Conservation (phyloP, 1,140 invertebrate genomes). For the Helicoverpa armigera region DNA sequence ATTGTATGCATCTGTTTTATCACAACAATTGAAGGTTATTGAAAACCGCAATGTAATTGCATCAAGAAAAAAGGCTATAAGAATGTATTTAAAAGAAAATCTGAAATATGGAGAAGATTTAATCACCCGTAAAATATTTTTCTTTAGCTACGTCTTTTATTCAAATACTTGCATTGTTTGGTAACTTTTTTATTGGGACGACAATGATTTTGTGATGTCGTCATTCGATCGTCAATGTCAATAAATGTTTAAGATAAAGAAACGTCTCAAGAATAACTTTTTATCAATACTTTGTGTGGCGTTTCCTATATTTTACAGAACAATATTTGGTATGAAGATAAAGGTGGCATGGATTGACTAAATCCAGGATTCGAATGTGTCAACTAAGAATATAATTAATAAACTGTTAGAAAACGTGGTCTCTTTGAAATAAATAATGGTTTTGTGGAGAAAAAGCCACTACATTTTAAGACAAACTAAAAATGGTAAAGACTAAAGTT, state of each 20-base stretch:
- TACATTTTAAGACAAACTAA: too few species aligned
- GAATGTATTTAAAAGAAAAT: not conserved
- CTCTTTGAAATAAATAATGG: too few species aligned
- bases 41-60: too few species aligned
- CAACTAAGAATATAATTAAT: too few species aligned
- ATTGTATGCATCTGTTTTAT: not conserved
- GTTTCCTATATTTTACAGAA: not conserved
- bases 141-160: not conserved
- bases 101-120: not conserved
- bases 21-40: too few species aligned
- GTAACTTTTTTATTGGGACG: not conserved
- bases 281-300: conserved; percentile 6
- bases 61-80: too few species aligned
- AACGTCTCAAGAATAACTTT: conserved; percentile 26
- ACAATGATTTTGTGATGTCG: not conserved
- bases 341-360: too few species aligned
- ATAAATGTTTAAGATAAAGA: conserved; percentile 22
- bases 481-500: too few species aligned
- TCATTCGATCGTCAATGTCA: conserved; percentile 27
- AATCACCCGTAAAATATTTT: not conserved
- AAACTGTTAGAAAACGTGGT: too few species aligned
- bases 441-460: too few species aligned
- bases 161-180: conserved; percentile 4
- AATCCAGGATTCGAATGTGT: too few species aligned
- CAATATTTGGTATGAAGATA: too few species aligned